A percentile compares a stretch with the other conserved stretches of the same genome.
Evolutionary conservation across 2,797 vertebrate genomes (phyloP).

Genomic region (Lepus oiostolus): DNA sequence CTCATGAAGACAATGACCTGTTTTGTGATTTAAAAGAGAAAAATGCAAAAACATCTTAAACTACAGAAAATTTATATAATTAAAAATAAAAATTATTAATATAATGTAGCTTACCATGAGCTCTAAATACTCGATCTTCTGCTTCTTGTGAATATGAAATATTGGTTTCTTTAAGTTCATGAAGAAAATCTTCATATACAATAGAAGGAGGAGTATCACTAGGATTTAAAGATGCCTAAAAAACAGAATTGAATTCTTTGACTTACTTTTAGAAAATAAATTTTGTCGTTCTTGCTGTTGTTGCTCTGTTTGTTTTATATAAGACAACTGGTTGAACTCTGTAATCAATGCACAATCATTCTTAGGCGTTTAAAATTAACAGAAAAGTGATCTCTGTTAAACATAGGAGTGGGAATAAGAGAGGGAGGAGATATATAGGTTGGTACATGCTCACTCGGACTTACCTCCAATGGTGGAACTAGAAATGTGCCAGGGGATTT

Average conservation of each 20-base stretch:
- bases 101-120: conserved; percentile 92
- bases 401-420: too few species aligned
- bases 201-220: conserved; percentile 92
- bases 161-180: conserved; percentile 93
- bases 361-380: too few species aligned
- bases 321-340: too few species aligned
- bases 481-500: too few species aligned
- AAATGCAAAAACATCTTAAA: conserved; percentile 73
- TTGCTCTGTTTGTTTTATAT: too few species aligned
- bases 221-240: conserved; percentile 93
- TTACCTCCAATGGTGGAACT: too few species aligned
- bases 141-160: conserved; percentile 95
- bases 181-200: conserved; percentile 95
- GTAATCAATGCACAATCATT: too few species aligned
- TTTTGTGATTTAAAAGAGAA: conserved; percentile 81
- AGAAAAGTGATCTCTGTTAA: too few species aligned
- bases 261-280: conserved; percentile 65
- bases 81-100: conserved; percentile 49
- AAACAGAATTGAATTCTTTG: conserved; percentile 76
- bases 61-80: conserved; percentile 71
- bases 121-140: conserved; percentile 96
- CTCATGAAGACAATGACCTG: conserved; percentile 99
- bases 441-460: too few species aligned
- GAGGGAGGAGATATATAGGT: too few species aligned
- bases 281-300: neutral